phyloP scores from a whole-genome alignment of 1,140 invertebrate species.

The Macrobrachium rosenbergii region DNA sequence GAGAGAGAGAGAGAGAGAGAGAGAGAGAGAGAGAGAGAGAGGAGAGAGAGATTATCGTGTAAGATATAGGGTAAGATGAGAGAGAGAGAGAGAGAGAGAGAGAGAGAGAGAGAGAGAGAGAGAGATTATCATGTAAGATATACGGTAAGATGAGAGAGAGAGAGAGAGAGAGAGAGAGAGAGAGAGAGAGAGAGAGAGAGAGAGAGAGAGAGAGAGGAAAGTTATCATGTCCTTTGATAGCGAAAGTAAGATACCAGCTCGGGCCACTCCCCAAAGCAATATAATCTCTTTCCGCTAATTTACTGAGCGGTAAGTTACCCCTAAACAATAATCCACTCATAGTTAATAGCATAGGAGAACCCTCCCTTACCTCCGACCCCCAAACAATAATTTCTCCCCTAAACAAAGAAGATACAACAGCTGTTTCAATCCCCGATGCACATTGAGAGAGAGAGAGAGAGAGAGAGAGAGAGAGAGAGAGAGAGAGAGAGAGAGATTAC shows the following conservation, averaged over 20 bases:
- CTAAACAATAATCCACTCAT: no score
- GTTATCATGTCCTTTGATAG: no score
- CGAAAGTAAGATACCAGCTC: no score
- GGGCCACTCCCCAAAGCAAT: no score
- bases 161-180: neutral
- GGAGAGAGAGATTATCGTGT: no score
- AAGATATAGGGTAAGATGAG: no score
- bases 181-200: neutral
- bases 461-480: neutral
- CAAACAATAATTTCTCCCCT: conserved; percentile 26
- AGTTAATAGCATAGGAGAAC: no score
- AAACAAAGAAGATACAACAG: conserved; percentile 31
- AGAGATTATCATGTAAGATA: no score
- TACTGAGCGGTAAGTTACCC: conserved; percentile 6
- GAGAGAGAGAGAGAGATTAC: no score
- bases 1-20: neutral
- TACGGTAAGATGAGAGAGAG: neutral
- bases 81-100: neutral
- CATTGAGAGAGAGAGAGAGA: neutral
- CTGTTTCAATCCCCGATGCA: neutral
- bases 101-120: neutral
- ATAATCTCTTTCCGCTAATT: no score
- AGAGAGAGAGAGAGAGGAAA: neutral
- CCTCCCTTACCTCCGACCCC: neutral
- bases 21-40: neutral